Evolutionary conservation across 2,888 invertebrate genomes (phyloP), one percentile per base, ranked within the genome.

Genomic region (Pachycephus smyrnensis): DNA sequence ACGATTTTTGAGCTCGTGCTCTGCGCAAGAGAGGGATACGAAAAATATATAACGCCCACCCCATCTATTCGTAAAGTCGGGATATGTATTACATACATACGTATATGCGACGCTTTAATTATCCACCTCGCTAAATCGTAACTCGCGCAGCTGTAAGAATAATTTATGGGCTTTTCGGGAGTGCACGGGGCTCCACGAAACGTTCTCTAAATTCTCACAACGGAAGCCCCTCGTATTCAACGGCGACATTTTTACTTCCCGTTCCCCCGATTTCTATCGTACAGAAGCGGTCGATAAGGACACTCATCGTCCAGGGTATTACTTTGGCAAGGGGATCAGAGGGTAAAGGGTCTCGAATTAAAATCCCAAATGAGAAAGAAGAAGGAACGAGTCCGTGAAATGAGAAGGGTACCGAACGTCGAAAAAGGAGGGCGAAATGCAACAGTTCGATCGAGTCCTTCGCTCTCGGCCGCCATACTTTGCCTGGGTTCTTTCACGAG

Each of bases 341-440:
- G 71, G 32, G 71, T 71, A 2, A 3, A 35, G 71, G 71, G 71
- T 71, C 12, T 23, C 71, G 71, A 71, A 71, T 71, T 71, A 71
- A 71, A 71, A 71, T 71, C 33, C 71, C 71, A 35, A 71, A 71
- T 71, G 71, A 31, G 71, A 31, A 30, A 23, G 33, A 71, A 30
- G 71, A 35, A 11, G 71, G 71, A 71, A 23, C 71, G 71, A 71
- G 71, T 31, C 55, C 23, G 0, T 55, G 55, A 55, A 55, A 55
- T 2, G 55, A 9, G 55, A 55, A 55, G 23, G 55, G 55, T 55
- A 55, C 9, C 55, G 55, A 23, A 15, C 23, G 23, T 23, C 9
- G 55, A 23, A 23, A 23, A 55, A 1, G 55, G 23, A 55, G 55
- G 9, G 23, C 9, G 55, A 55, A 9, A 55, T 23, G 55, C 55